Conservation (phyloP, 1,140 invertebrate genomes). For the Drosophila biarmipes region DNA sequence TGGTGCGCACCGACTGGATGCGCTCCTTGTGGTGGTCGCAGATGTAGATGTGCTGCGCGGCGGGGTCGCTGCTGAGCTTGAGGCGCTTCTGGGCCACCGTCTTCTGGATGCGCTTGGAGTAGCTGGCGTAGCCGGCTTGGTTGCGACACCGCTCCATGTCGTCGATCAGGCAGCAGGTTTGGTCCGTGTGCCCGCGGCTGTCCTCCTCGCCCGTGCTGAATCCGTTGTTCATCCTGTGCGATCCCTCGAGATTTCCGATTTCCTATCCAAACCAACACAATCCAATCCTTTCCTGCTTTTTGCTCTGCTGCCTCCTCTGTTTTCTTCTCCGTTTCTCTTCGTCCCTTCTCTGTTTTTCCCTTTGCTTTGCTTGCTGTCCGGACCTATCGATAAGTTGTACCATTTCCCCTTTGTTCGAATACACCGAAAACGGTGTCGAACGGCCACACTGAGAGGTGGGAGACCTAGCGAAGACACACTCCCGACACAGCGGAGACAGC, state of each 20-base stretch:
- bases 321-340: slow-evolving; percentile 16
- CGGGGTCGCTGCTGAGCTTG: slow-evolving; percentile 94
- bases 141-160: slow-evolving; percentile 92
- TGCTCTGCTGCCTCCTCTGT: slow-evolving; percentile 1
- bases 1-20: slow-evolving; percentile 95
- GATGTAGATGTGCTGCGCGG: slow-evolving; percentile 96
- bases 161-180: slow-evolving; percentile 97
- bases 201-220: slow-evolving; percentile 96
- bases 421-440: too few species aligned
- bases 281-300: slow-evolving; percentile 3
- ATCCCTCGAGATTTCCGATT: not conserved
- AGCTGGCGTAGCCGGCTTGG: slow-evolving; percentile 97
- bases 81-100: slow-evolving; percentile 96
- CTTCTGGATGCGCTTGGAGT: slow-evolving; percentile 98
- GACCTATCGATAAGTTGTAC: too few species aligned
- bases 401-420: too few species aligned
- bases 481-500: too few species aligned
- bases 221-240: slow-evolving; percentile 89
- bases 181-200: slow-evolving; percentile 91
- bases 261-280: not conserved
- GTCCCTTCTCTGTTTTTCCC: not conserved
- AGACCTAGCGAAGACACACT: too few species aligned
- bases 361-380: not conserved
- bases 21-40: slow-evolving; percentile 98
- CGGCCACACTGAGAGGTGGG: too few species aligned